Percentiles rank a stretch among this genome's conserved stretches.
Conservation (phyloP, 2,113 vertebrate species). For the sheep (Ovis aries) region ARS-UI_Ramb_v3.0 NC_056077.1:17000001-17000500, state of each 20-base stretch:
- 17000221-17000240: not conserved
- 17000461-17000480: constrained; percentile 8
- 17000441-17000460: not conserved
- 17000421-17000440: not conserved
- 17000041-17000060: constrained; percentile 97
- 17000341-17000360: not conserved
- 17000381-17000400: constrained; percentile 3
- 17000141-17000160: not conserved
- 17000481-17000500: not conserved
- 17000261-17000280: constrained; percentile 6
- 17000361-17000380: constrained; percentile 18
- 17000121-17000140: not conserved
- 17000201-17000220: not conserved
- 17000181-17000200: not conserved
- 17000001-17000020: constrained; percentile 98
- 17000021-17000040: constrained; percentile 98
- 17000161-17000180: not conserved
- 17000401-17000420: not conserved
- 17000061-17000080: constrained; percentile 98
- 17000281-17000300: not conserved
- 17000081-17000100: constrained; percentile 77
- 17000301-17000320: not conserved
- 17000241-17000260: not conserved
- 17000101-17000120: not conserved
- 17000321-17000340: not conserved